Conservation (phyloP, 2,888 invertebrate genomes). For the Carcina quercana region DNA sequence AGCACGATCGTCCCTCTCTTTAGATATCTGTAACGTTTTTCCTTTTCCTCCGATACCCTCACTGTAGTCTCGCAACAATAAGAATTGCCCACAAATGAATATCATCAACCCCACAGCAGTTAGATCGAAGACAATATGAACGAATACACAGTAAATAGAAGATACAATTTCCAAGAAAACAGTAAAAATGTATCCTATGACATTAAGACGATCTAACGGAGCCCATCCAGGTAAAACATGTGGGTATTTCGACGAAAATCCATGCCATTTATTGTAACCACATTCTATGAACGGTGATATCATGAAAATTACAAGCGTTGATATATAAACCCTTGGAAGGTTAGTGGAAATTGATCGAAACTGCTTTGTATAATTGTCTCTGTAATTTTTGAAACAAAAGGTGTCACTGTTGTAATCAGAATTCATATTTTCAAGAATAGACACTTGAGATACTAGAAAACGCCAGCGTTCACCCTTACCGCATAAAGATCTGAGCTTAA, state of each 20-base stretch:
- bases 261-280: constrained; percentile 20
- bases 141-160: constrained; percentile 36
- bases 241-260: constrained; percentile 24
- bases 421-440: no score
- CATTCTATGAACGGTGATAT: constrained; percentile 46
- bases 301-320: constrained; percentile 36
- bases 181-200: constrained; percentile 30
- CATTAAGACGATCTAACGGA: constrained; percentile 29
- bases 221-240: constrained; percentile 50
- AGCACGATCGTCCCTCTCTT: constrained; percentile 36
- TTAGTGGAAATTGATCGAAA: constrained; percentile 26
- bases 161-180: constrained; percentile 31
- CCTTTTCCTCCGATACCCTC: constrained; percentile 41
- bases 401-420: constrained; percentile 17
- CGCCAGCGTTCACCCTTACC: constrained; percentile 30
- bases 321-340: constrained; percentile 35
- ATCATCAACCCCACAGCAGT: constrained; percentile 45
- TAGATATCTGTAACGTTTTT: constrained; percentile 18
- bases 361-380: constrained; percentile 31
- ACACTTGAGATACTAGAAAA: constrained; percentile 28
- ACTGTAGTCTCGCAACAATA: constrained; percentile 32
- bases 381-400: constrained; percentile 18
- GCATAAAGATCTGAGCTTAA: constrained; percentile 39
- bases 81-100: constrained; percentile 48
- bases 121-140: constrained; percentile 47